phyloP scores from a whole-genome alignment of 1,140 invertebrate genomes.

The Zeugodacus cucurbitae region DNA sequence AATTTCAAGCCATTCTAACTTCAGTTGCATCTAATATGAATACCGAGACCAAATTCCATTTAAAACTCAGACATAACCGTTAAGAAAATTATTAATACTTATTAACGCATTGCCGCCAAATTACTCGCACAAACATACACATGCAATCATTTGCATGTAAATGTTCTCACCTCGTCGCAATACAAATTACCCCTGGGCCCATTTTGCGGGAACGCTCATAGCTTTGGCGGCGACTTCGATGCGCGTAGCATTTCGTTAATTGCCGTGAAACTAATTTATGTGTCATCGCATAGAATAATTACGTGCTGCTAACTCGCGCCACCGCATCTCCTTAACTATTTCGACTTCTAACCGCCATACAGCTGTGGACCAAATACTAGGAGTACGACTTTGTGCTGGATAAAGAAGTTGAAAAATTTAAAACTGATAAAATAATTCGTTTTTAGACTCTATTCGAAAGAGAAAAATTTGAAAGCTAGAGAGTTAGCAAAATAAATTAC shows the following conservation, averaged over 20 bases:
- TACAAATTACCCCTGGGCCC: not conserved
- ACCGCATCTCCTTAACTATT: not conserved
- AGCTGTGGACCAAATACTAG: too few relatives aligned
- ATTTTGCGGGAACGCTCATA: not conserved
- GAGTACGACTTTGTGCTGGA: too few relatives aligned
- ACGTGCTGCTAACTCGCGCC: not conserved
- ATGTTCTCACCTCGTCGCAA: not conserved
- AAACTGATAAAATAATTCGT: too few relatives aligned
- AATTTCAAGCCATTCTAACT: not conserved
- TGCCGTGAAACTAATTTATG: constrained; percentile 3
- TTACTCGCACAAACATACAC: not conserved
- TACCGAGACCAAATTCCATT: not conserved
- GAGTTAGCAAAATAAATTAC: too few relatives aligned
- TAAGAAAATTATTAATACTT: not conserved
- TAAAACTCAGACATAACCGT: not conserved
- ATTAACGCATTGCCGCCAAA: not conserved
- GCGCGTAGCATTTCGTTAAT: not conserved
- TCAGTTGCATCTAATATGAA: not conserved
- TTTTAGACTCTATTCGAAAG: too few relatives aligned
- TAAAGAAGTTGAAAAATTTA: too few relatives aligned
- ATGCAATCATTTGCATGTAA: not conserved
- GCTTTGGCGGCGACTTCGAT: not conserved
- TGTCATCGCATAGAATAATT: not conserved
- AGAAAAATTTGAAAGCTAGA: too few relatives aligned
- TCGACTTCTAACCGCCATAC: not conserved